Base-by-base conservation (phyloP, 2,797 vertebrate genomes). In the Heteromormyrus szaboi region DNA sequence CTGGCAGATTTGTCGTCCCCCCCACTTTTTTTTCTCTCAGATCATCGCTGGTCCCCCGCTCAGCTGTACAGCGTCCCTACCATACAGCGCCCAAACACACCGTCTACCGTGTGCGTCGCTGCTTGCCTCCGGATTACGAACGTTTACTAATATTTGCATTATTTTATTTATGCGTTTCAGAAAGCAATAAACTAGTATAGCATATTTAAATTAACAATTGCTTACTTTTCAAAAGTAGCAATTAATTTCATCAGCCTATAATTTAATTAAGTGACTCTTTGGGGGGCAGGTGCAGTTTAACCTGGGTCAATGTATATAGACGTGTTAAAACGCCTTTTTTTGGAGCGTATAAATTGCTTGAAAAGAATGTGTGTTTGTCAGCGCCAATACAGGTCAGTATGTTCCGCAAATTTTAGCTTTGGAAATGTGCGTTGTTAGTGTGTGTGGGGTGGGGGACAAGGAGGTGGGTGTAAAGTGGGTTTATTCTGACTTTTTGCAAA, bases 351-450 rank as follows among this genome's bases (percentile, higher is more conserved):
- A 83, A 96, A 90, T 93, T 96, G 96, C 95, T 94, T 96, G 94
- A 96, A 96, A 91, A 96, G 95, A 92, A 96, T 96, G 95, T 96
- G 96, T 95, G 96, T 97, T 90, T 96, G 96, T 94, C 96, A 96
- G 93, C 95, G 96, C 25, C 96, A 96, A 81, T 93, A 94, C 95
- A 95, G 96, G 96, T 97, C 93, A 95, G 96, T 96, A 92, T 90
- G 93, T 94, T 92, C 91, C 91, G 91, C 90, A 93, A 94, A 95
- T 94, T 92, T 91, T 92, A 90, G 92, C 44, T 25, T 17, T 68
- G 7, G 54, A 54, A 54, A 46, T 89, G 84, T 86, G 25, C 65
- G 41, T 29, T 86, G 50, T 88, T 72, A 22, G 76, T 41, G 68
- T 68, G 59, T 62, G 56, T 9, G 59, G 56, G 12, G 44, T n/a